phyloP scores from a whole-genome alignment of 2,888 invertebrate species.

The Melipona bicolor region DNA sequence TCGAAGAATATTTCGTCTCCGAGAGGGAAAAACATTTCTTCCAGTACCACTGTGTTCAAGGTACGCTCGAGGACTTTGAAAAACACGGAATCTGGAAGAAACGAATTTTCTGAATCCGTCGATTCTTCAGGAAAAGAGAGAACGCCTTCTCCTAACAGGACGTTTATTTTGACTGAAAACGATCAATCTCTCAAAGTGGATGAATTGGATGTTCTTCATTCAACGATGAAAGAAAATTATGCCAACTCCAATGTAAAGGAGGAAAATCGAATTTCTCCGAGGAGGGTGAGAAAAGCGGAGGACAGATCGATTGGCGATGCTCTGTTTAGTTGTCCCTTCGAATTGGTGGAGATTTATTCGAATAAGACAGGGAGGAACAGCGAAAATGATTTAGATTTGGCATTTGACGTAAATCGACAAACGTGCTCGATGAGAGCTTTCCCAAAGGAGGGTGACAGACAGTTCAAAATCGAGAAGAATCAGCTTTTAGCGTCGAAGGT shows the following conservation, averaged over 20 bases:
- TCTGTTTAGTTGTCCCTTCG: not conserved
- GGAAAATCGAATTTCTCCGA: not conserved
- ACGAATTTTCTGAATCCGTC: not conserved
- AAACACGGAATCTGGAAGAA: no score
- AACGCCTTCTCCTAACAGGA: not conserved
- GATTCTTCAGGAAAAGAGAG: not conserved
- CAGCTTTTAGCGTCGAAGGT: not conserved
- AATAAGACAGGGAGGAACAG: not conserved
- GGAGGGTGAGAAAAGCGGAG: not conserved
- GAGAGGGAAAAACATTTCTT: not conserved
- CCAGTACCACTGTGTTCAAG: not conserved
- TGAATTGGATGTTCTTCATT: not conserved
- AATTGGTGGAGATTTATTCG: slow-evolving; percentile 45
- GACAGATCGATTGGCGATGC: not conserved
- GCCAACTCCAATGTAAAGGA: no score
- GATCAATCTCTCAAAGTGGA: not conserved
- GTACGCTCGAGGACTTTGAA: not conserved
- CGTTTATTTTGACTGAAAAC: no score
- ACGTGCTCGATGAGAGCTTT: not conserved
- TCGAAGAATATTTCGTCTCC: slow-evolving; percentile 5
- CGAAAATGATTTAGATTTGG: not conserved
- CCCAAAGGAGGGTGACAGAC: not conserved
- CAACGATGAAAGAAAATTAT: no score
- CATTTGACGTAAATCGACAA: not conserved
- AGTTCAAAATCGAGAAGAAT: not conserved